phyloP scores from a whole-genome alignment of 2,113 vertebrate genomes.

The Notothenia coriiceps region DNA sequence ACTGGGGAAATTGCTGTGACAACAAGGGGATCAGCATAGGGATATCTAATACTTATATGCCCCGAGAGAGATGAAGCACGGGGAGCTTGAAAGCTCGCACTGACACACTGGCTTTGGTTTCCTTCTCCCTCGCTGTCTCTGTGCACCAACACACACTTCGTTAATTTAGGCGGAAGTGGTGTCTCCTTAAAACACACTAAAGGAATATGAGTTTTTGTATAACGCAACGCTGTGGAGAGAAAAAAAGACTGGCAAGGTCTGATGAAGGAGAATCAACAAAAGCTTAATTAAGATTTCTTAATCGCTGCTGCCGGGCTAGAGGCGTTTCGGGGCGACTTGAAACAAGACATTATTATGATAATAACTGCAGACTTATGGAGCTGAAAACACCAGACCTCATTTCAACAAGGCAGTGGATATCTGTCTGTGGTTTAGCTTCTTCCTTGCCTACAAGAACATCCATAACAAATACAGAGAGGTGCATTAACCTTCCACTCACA shows the following conservation, averaged over 20 bases:
- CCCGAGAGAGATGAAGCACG: constrained; percentile 69
- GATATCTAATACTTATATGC: constrained; percentile 78
- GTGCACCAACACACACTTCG: constrained; percentile 25
- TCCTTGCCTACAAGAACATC: constrained; percentile 48
- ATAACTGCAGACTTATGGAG: constrained; percentile 74
- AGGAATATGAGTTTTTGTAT: constrained; percentile 55
- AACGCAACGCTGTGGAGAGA: constrained; percentile 40
- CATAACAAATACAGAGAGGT: constrained; percentile 29
- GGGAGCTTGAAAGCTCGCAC: constrained; percentile 74
- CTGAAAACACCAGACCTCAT: constrained; percentile 70
- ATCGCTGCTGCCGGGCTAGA: constrained; percentile 76
- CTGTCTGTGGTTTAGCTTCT: constrained; percentile 49
- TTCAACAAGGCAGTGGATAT: constrained; percentile 48
- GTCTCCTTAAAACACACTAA: constrained; percentile 59
- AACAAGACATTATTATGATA: constrained; percentile 82
- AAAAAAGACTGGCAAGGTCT: constrained; percentile 77
- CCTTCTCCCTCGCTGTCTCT: constrained; percentile 33
- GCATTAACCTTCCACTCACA: constrained; percentile 8
- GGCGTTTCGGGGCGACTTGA: constrained; percentile 79
- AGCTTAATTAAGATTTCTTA: constrained; percentile 86
- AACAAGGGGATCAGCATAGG: constrained; percentile 78
- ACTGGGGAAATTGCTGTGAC: constrained; percentile 81
- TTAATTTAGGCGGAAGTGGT: constrained; percentile 53
- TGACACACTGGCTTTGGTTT: constrained; percentile 68
- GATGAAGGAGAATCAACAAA: constrained; percentile 83